Base-by-base conservation (phyloP, 37 sponge, comb jelly and placozoan genomes). In the Geodia barretti region DNA sequence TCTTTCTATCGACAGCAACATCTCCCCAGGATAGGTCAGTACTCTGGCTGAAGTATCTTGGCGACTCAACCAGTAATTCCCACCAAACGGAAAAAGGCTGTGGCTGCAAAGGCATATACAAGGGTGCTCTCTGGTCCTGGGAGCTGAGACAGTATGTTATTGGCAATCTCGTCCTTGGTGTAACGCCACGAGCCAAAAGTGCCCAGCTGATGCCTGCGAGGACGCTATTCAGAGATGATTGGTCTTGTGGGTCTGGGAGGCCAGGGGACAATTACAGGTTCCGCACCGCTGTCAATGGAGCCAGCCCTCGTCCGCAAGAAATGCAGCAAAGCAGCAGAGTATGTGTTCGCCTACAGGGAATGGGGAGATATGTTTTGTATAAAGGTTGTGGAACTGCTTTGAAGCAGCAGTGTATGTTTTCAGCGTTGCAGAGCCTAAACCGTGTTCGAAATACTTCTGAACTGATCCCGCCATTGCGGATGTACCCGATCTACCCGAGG, bases 41-140 rank as follows among this genome's bases (percentile, higher is more conserved):
- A 8, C 39, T n/a, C 34, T 24, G 37, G 69, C 75, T 69, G 58
- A 68, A 76, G 23, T 29, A 14, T 30, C 54, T 29, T 17, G 28
- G 29, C 0, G 78, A 42, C 0, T 79, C 66, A 0, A 62, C 62
- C 8, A 68, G 31, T 17, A 85, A 64, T 41, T 85, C 86, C 1
- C 86, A 64, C 0, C 39, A 85, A 84, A 29, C 79, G 79, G 30
- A 85, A 85, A 32, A 85, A 85, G 66, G 72, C 70, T 21, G 64
- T 35, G 25, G 69, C 73, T 24, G 43, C 30, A 8, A 79, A 79
- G 5, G 86, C 86, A 79, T 79, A 84, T 0, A 70, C 1, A 67
- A 71, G 36, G 26, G 8, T 9, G 28, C 28, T 28, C 28, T 28
- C 3, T 62, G 64, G 64, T 62, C 9, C 8, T 4, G 30, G 35